A percentile compares a stretch with the other conserved stretches of the same genome.
Conservation (phyloP, 2,888 invertebrate species). For the Pseudococcus longispinus region DNA sequence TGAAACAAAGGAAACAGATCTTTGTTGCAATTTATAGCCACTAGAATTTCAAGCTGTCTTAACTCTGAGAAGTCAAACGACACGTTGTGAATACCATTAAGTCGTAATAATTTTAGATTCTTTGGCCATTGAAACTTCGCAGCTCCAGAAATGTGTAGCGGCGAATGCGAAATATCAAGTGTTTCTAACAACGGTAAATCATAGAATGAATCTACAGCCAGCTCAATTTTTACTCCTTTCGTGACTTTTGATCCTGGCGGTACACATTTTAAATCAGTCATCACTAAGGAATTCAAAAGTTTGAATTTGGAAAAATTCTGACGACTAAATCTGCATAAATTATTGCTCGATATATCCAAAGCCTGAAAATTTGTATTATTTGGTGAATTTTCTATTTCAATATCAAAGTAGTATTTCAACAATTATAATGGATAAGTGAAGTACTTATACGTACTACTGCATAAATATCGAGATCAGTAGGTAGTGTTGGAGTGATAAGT, state of each 20-base stretch:
- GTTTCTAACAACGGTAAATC: not conserved
- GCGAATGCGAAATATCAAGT: not conserved
- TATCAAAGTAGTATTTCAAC: no score
- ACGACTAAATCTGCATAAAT: not conserved
- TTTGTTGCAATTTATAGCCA: not conserved
- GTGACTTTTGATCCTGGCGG: not conserved
- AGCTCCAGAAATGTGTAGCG: not conserved
- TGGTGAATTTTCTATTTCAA: not conserved
- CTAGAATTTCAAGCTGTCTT: not conserved
- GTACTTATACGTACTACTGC: not conserved
- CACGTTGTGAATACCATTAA: not conserved
- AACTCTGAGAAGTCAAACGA: not conserved
- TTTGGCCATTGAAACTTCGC: not conserved
- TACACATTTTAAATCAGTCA: not conserved
- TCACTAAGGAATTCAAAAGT: not conserved
- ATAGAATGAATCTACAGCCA: not conserved
- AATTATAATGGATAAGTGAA: no score
- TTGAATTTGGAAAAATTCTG: not conserved
- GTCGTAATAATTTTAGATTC: not conserved
- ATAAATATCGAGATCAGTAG: not conserved
- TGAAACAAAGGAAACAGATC: not conserved
- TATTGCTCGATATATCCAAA: not conserved
- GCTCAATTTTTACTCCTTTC: not conserved
- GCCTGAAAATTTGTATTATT: not conserved
- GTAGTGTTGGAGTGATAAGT: not conserved